Conservation (phyloP, 2,888 invertebrate species). For the Onchidella celtica region DNA sequence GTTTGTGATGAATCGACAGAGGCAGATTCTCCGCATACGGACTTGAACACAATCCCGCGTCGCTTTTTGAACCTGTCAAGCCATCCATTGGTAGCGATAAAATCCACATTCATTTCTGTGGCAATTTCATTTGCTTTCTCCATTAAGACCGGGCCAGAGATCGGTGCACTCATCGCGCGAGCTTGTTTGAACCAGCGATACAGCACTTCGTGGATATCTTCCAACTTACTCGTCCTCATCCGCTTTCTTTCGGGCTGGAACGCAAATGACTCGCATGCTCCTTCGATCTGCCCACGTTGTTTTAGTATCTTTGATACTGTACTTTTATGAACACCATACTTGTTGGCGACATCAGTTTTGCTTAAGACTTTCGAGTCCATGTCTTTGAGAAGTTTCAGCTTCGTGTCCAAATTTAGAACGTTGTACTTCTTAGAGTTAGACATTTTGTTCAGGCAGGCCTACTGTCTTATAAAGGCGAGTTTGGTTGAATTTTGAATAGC, state of each 20-base stretch:
- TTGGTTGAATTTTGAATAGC: too few relatives aligned
- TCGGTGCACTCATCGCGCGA: background rate
- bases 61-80: constrained; percentile 28
- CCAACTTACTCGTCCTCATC: background rate
- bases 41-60: constrained; percentile 4
- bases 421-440: too few relatives aligned
- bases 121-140: constrained; percentile 50
- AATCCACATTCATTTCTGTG: constrained; percentile 37
- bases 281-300: background rate
- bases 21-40: background rate
- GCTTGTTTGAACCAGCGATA: background rate
- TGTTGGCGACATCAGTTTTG: too few relatives aligned
- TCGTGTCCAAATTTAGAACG: too few relatives aligned
- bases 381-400: too few relatives aligned
- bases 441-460: too few relatives aligned
- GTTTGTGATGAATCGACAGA: constrained; percentile 3
- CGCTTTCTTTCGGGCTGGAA: background rate
- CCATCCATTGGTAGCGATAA: constrained; percentile 45
- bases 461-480: too few relatives aligned
- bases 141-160: constrained; percentile 14
- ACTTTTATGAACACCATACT: too few relatives aligned
- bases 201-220: background rate
- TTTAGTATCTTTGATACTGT: too few relatives aligned
- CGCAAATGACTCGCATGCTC: background rate
- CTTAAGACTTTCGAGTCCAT: too few relatives aligned